phyloP scores from a whole-genome alignment of 2,113 vertebrate species.

The Reinhardtius hippoglossoides region DNA sequence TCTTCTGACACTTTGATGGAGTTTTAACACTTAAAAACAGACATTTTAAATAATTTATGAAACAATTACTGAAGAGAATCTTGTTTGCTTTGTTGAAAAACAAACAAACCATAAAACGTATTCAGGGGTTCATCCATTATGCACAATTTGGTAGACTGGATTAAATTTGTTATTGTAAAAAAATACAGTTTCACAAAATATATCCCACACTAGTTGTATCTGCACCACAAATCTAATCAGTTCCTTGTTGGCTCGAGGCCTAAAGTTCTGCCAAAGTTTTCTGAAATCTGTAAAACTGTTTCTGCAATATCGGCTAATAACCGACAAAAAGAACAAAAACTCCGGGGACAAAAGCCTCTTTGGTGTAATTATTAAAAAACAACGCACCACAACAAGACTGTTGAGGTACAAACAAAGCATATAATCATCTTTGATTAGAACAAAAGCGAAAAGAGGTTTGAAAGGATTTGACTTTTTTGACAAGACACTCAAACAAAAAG shows the following conservation, averaged over 20 bases:
- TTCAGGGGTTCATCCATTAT: neutral
- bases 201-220: neutral
- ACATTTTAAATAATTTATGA: no score
- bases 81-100: neutral
- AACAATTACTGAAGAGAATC: no score
- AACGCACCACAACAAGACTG: constrained; percentile 8
- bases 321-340: constrained; percentile 27
- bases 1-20: no score
- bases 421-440: constrained; percentile 3
- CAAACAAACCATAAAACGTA: neutral
- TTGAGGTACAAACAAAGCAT: constrained; percentile 18
- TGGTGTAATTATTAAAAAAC: constrained; percentile 32
- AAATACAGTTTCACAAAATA: neutral
- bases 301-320: constrained; percentile 30
- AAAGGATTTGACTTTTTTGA: constrained; percentile 24
- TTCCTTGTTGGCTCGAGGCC: neutral
- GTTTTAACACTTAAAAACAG: no score
- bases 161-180: no score
- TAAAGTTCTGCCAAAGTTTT: constrained; percentile 16
- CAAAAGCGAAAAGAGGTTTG: constrained; percentile 23
- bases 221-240: constrained; percentile 21
- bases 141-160: no score
- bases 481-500: constrained; percentile 10
- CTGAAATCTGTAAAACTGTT: constrained; percentile 21
- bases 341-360: constrained; percentile 8